Evolutionary conservation across 2,797 vertebrate species (phyloP).

Genomic region (Channa striata): DNA sequence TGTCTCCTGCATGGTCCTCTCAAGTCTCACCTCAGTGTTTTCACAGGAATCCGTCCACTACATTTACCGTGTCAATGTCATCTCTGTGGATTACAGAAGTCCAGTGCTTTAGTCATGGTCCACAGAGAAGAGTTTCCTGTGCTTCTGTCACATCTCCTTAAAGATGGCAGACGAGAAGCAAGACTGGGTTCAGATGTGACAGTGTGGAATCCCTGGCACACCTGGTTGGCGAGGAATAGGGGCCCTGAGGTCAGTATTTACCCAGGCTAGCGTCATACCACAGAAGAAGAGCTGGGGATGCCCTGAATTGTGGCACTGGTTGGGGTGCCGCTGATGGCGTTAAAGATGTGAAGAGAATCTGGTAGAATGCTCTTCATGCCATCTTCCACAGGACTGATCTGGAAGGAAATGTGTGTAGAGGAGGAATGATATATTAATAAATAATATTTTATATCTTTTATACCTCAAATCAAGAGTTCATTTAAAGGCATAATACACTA

Average conservation of each 20-base stretch:
- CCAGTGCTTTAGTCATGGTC: conserved; percentile 39
- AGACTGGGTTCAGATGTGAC: conserved; percentile 4
- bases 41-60: conserved; percentile 6
- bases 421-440: not conserved
- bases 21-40: conserved; percentile 8
- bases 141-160: conserved; percentile 38
- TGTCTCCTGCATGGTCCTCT: not conserved
- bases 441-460: no score
- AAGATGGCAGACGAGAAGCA: conserved; percentile 25
- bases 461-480: no score
- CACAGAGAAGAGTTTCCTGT: conserved; percentile 12
- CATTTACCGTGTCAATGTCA: conserved; percentile 16
- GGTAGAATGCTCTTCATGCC: conserved; percentile 90
- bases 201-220: conserved; percentile 33
- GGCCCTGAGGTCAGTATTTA: conserved; percentile 19
- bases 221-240: conserved; percentile 7
- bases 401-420: conserved; percentile 12
- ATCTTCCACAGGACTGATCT: conserved; percentile 94
- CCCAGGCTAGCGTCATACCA: conserved; percentile 86
- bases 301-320: conserved; percentile 93
- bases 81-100: conserved; percentile 28
- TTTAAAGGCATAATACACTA: no score
- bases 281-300: conserved; percentile 94
- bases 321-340: conserved; percentile 97
- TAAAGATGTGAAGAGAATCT: conserved; percentile 97